These are phyloP conservation scores for Meles meles DNA, from an alignment of 2,113 vertebrate species.

Conservation along the genomic window DNA sequence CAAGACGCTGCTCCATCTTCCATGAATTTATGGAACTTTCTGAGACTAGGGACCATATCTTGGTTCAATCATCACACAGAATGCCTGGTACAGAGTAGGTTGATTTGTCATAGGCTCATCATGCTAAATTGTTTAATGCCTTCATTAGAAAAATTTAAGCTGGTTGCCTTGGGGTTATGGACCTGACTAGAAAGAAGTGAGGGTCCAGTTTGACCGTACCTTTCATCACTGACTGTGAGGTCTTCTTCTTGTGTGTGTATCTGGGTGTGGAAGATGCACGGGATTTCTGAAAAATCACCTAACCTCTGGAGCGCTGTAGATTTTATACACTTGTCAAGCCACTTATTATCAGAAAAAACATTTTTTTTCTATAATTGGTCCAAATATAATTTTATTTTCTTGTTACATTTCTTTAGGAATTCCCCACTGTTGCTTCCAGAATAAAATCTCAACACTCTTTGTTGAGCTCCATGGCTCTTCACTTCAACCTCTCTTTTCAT, in stretches of 20 bases:
- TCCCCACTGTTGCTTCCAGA: not conserved
- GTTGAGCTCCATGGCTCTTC: not conserved
- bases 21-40: not conserved
- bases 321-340: not conserved
- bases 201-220: not conserved
- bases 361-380: not conserved
- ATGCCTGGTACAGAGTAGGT: not conserved
- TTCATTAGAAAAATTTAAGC: not conserved
- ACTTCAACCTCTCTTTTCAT: not conserved
- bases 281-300: not conserved
- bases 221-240: not conserved
- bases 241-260: not conserved
- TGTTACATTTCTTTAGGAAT: not conserved
- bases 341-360: not conserved
- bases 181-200: not conserved
- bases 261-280: not conserved
- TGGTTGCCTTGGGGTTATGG: not conserved
- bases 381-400: not conserved
- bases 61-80: not conserved
- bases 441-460: not conserved
- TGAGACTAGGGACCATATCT: not conserved
- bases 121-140: not conserved
- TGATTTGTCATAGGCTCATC: fast-evolving
- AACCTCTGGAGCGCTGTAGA: not conserved
- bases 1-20: not conserved